A percentile compares a stretch with the other conserved stretches of the same genome.
Conservation (phyloP, 2,888 invertebrate genomes). For the Plagodis pulveraria region DNA sequence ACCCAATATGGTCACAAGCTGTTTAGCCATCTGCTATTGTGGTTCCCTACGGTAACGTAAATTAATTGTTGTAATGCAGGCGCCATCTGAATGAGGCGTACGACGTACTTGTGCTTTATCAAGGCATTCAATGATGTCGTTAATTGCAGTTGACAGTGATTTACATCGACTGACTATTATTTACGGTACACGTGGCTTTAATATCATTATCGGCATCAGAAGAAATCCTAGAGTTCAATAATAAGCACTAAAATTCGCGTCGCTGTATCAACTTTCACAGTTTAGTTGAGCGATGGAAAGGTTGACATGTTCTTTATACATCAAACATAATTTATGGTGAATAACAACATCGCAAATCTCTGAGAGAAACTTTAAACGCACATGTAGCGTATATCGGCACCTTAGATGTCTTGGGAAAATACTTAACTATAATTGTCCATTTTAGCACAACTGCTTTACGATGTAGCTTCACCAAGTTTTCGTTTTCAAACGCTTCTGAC, state of each 20-base stretch:
- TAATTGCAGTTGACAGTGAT: slow-evolving; percentile 42
- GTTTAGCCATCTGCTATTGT: slow-evolving; percentile 71
- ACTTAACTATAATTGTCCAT: slow-evolving; percentile 12
- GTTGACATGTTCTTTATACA: slow-evolving; percentile 1
- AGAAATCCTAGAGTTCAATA: slow-evolving; percentile 47
- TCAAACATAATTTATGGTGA: slow-evolving; percentile 4
- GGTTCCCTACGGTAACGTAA: slow-evolving; percentile 65
- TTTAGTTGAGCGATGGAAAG: slow-evolving; percentile 29
- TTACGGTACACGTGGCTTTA: slow-evolving; percentile 46
- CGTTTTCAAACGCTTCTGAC: slow-evolving; percentile 11
- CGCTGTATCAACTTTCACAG: slow-evolving; percentile 33
- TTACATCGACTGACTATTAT: slow-evolving; percentile 46
- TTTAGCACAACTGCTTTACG: slow-evolving; percentile 9
- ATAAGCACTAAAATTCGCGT: slow-evolving; percentile 40
- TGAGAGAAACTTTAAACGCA: slow-evolving; percentile 22
- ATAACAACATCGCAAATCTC: slow-evolving; percentile 6
- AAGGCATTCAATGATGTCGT: slow-evolving; percentile 43
- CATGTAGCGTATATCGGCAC: slow-evolving; percentile 1
- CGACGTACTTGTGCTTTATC: slow-evolving; percentile 41
- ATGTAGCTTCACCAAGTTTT: slow-evolving; percentile 14
- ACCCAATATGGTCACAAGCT: slow-evolving; percentile 66
- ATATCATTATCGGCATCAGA: slow-evolving; percentile 33
- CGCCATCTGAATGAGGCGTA: slow-evolving; percentile 47
- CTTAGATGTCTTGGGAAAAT: slow-evolving; percentile 17
- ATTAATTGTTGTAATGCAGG: slow-evolving; percentile 64